These are phyloP conservation scores for Drosophila flavopinicola DNA, from an alignment of 2,888 invertebrate genomes.

Conservation along the genomic window DNA sequence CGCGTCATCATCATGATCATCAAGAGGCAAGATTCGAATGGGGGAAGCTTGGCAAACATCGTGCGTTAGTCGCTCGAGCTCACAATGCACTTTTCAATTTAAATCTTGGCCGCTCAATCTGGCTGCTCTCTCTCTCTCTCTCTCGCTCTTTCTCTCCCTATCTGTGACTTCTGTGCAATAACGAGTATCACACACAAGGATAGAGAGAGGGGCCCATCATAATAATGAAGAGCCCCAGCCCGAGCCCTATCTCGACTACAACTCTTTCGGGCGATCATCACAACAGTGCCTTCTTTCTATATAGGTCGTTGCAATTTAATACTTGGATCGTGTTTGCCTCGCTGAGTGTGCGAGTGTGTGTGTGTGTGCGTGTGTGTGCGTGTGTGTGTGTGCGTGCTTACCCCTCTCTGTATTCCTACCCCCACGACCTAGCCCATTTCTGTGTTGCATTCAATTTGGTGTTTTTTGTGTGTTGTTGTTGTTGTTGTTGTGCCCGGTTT, in stretches of 20 bases:
- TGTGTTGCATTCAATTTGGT: conserved; percentile 38
- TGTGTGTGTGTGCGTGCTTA: too few relatives aligned
- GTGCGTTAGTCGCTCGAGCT: conserved; percentile 33
- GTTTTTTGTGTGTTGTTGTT: background rate
- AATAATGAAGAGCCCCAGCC: conserved; percentile 17
- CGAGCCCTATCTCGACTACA: too few relatives aligned
- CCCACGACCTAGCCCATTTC: background rate
- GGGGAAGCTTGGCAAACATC: conserved; percentile 2
- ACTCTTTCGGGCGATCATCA: conserved; percentile 20
- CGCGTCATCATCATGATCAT: conserved; percentile 13
- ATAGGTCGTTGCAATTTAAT: conserved; percentile 84
- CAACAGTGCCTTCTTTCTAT: conserved; percentile 64
- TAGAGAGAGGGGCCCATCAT: conserved; percentile 10
- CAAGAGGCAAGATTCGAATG: background rate
- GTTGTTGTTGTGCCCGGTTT: conserved; percentile 43
- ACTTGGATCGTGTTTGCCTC: conserved; percentile 58
- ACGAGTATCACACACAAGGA: conserved; percentile 17
- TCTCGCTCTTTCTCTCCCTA: background rate
- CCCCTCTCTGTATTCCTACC: background rate
- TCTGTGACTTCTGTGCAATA: conserved; percentile 10
- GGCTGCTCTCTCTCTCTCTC: background rate
- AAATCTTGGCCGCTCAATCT: conserved; percentile 2
- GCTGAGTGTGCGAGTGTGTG: too few relatives aligned
- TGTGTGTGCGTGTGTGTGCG: too few relatives aligned
- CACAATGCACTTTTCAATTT: conserved; percentile 40